Percentiles rank a stretch among this genome's conserved stretches.
phyloP scores from a whole-genome alignment of 2,888 invertebrate species.

The Heliconius sara region DNA sequence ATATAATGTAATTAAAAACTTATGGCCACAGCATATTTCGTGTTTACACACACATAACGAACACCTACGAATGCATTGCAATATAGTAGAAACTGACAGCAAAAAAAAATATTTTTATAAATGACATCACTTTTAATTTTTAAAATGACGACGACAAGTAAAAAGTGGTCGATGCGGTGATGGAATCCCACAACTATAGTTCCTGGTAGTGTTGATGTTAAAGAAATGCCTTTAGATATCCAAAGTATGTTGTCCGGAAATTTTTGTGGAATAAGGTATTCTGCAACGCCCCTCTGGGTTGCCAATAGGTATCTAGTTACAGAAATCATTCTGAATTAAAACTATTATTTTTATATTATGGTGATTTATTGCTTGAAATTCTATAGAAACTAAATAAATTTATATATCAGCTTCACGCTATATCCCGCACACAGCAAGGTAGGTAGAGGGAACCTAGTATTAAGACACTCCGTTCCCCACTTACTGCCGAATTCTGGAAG shows the following conservation, averaged over 20 bases:
- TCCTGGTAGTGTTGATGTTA: constrained; percentile 63
- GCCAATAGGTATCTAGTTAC: constrained; percentile 39
- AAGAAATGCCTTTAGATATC: constrained; percentile 60
- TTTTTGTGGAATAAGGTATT: constrained; percentile 56
- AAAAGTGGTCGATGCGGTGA: constrained; percentile 43
- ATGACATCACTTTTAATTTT: constrained; percentile 48
- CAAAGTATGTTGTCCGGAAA: constrained; percentile 65
- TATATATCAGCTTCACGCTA: no score
- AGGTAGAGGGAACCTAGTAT: no score
- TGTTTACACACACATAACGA: neutral
- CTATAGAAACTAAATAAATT: no score
- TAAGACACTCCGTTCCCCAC: no score
- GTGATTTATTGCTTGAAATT: no score
- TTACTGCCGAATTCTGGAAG: no score
- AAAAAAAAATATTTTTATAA: constrained; percentile 45
- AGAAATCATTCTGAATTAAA: constrained; percentile 23
- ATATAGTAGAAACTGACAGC: neutral
- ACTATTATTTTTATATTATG: no score
- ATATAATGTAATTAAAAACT: no score
- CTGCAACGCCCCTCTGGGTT: constrained; percentile 66
- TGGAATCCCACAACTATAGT: constrained; percentile 52
- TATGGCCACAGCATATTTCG: no score
- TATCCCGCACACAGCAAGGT: no score
- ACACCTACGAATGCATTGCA: neutral
- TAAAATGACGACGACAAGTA: constrained; percentile 42